Percentiles rank a stretch among this genome's conserved stretches.
These are phyloP conservation scores for Amphimallon solstitiale DNA, from an alignment of 2,888 invertebrate genomes.

Conservation along the genomic window DNA sequence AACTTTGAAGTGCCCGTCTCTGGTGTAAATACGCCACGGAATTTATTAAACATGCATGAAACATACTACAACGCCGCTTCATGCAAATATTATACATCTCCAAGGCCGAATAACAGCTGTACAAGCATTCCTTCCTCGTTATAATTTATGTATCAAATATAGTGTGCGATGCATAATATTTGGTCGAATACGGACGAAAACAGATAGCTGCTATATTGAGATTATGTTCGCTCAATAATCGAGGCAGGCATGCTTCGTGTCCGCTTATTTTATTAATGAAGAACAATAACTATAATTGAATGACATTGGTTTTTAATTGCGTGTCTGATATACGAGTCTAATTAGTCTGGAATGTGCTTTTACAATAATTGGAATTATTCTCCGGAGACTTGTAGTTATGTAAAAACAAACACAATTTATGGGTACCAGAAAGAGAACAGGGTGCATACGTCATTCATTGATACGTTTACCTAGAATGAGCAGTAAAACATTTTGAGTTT, in stretches of 20 bases:
- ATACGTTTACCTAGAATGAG: too few species aligned
- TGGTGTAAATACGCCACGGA: not conserved
- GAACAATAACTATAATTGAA: not conserved
- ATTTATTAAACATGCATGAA: not conserved
- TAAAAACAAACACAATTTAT: too few species aligned
- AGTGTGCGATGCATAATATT: not conserved
- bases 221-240: too few species aligned
- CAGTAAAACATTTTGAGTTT: too few species aligned
- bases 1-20: not conserved
- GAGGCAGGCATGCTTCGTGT: too few species aligned
- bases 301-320: constrained; percentile 7
- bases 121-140: not conserved
- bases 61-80: not conserved
- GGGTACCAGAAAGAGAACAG: too few species aligned
- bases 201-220: not conserved
- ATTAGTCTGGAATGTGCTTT: not conserved
- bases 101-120: constrained; percentile 11
- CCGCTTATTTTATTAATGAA: not conserved
- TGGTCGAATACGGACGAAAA: not conserved
- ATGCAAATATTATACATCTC: not conserved
- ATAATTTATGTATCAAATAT: not conserved
- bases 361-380: too few species aligned
- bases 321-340: not conserved
- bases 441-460: too few species aligned
- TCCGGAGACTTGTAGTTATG: too few species aligned